These are phyloP conservation scores for Drosophila teissieri DNA, from an alignment of 1,140 invertebrate genomes.

Conservation along the genomic window DNA sequence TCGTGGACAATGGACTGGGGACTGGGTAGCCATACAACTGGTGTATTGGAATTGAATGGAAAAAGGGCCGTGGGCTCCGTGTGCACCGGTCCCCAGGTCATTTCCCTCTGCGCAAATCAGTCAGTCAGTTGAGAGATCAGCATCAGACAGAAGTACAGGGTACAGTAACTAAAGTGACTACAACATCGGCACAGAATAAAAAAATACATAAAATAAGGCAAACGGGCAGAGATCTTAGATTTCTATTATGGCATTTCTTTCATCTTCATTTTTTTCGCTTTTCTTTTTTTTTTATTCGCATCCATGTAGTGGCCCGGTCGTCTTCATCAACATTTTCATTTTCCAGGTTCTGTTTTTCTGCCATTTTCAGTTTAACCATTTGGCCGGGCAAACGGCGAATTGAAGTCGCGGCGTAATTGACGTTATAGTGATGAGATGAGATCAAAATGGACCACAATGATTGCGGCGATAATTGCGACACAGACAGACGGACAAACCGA, in stretches of 20 bases:
- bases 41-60: constrained; percentile 8
- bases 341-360: constrained; percentile 14
- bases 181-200: not conserved
- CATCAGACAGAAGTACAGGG: constrained; percentile 1
- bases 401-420: constrained; percentile 68
- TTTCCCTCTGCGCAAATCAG: constrained; percentile 41
- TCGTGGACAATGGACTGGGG: constrained; percentile 25
- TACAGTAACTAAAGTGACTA: not conserved
- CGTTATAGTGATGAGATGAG: constrained; percentile 57
- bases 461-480: constrained; percentile 77
- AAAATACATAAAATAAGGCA: constrained; percentile 12
- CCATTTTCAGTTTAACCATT: constrained; percentile 23
- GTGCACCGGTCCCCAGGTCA: constrained; percentile 33
- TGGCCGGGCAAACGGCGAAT: constrained; percentile 38
- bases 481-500: constrained; percentile 11
- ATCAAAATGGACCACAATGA: constrained; percentile 79
- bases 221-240: constrained; percentile 47
- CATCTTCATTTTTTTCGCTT: constrained; percentile 16
- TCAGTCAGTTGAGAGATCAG: constrained; percentile 47
- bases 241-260: constrained; percentile 61
- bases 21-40: not conserved
- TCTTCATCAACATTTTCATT: constrained; percentile 39
- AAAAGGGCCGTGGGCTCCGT: constrained; percentile 29
- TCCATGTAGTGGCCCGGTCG: constrained; percentile 1
- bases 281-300: constrained; percentile 20